Evolutionary conservation across 2,797 vertebrate species (phyloP).

Genomic region (Aulostomus chinensis): DNA sequence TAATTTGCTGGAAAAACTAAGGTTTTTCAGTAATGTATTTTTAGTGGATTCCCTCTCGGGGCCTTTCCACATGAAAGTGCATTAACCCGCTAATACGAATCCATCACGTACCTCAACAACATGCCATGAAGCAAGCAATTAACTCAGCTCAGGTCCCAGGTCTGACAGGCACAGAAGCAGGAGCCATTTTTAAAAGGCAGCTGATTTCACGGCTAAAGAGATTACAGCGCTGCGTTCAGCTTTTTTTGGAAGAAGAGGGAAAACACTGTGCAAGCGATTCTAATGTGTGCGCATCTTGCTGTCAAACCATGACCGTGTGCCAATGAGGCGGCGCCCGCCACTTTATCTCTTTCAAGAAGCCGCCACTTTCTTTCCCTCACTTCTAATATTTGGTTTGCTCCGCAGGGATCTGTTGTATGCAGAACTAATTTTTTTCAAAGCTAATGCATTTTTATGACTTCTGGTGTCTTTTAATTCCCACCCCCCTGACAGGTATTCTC

Average conservation of each 20-base stretch:
- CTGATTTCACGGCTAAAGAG: slow-evolving; percentile 76
- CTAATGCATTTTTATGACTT: too few relatives aligned
- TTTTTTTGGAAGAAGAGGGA: slow-evolving; percentile 47
- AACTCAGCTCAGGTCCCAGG: slow-evolving; percentile 62
- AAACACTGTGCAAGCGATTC: too few relatives aligned
- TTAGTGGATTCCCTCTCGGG: slow-evolving; percentile 56
- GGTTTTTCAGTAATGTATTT: slow-evolving; percentile 63
- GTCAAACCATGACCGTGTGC: slow-evolving; percentile 60
- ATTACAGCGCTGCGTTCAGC: slow-evolving; percentile 75
- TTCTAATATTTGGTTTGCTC: slow-evolving; percentile 43
- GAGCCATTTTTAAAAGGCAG: slow-evolving; percentile 67
- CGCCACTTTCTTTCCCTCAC: slow-evolving; percentile 25
- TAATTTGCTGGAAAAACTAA: slow-evolving; percentile 57
- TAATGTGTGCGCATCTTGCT: slow-evolving; percentile 50
- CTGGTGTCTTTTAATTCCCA: too few relatives aligned
- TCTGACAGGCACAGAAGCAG: slow-evolving; percentile 72
- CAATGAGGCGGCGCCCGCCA: slow-evolving; percentile 39
- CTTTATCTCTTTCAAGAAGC: slow-evolving; percentile 61
- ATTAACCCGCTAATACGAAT: slow-evolving; percentile 72
- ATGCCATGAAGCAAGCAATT: slow-evolving; percentile 72
- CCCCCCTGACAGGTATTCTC: too few relatives aligned
- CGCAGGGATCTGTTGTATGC: too few relatives aligned
- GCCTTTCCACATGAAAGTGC: slow-evolving; percentile 63
- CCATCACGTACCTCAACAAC: slow-evolving; percentile 57
- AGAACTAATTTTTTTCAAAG: too few relatives aligned